These are phyloP conservation scores for Muscina levida DNA, from an alignment of 2,888 invertebrate species.

Conservation along the genomic window DNA sequence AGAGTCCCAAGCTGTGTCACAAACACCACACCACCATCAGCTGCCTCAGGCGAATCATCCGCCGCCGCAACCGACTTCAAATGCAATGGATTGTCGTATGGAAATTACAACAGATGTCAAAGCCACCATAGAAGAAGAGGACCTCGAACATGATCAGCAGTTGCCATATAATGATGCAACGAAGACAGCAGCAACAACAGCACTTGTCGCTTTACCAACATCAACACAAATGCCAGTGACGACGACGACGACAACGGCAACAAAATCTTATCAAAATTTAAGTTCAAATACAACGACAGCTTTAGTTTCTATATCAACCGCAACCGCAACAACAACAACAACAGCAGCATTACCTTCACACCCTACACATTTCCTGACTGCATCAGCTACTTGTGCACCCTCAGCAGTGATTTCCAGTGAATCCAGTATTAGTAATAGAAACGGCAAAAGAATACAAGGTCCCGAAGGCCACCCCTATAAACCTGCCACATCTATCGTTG, in stretches of 20 bases:
- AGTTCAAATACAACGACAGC: constrained; percentile 62
- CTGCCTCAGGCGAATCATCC: not conserved
- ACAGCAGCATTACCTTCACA: constrained; percentile 52
- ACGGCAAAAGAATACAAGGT: constrained; percentile 45
- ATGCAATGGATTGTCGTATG: constrained; percentile 49
- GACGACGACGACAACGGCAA: too few relatives aligned
- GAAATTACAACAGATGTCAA: constrained; percentile 49
- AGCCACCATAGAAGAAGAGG: constrained; percentile 18
- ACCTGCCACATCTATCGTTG: not conserved
- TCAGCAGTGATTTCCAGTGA: constrained; percentile 52
- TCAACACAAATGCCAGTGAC: constrained; percentile 47
- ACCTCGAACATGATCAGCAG: constrained; percentile 2
- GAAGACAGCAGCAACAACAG: constrained; percentile 14
- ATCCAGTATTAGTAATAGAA: constrained; percentile 65
- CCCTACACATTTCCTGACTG: constrained; percentile 27
- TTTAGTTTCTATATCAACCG: constrained; percentile 28
- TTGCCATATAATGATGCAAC: constrained; percentile 8
- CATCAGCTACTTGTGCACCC: constrained; percentile 32
- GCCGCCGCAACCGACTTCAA: constrained; percentile 14
- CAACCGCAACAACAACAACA: constrained; percentile 46
- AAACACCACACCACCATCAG: constrained; percentile 46
- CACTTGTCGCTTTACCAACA: constrained; percentile 31
- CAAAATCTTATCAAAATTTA: constrained; percentile 58
- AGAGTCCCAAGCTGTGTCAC: constrained; percentile 68
- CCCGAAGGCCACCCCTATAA: not conserved